Base-by-base conservation (phyloP, 2,113 vertebrate genomes). In the Microtus oregoni region DNA sequence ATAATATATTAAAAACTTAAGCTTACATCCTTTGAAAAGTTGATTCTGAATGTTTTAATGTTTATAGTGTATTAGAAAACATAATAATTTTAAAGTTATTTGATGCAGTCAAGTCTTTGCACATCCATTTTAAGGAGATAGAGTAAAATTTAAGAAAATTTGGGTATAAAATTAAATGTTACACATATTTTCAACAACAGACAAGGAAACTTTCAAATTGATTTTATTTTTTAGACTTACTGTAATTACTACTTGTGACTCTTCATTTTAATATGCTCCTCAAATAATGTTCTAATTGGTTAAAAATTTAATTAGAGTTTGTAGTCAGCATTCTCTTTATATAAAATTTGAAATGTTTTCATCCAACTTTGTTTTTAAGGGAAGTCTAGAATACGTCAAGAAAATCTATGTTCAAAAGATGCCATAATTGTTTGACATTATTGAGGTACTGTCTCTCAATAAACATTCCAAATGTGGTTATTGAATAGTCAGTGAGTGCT, bases 401-500 rank as follows among this genome's bases (percentile, higher is more conserved):
- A 1, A 52, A 75, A 78, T 72, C 19, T 93, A 94, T 96, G 12
- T 78, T 91, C 38, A 77, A 67, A 79, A 13, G 14, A 94, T 93
- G 47, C 15, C 61, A 93, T 91, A 82, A 89, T 86, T 93, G n/a
- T 52, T 93, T 93, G 83, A 30, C 67, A 90, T 12, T 61, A 52
- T 28, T 78, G 17, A 82, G 1, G 2, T 12, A 58, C 14, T 78
- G 5, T 58, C 5, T 58, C 55, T 58, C 17, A 58, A 20, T 20
- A 58, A 58, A 58, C 15, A 58, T 20, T 58, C 55, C 17, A 58
- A 58, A 58, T 58, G 17, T 58, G 50, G 2, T 0, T 12, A 81
- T 28, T 76, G 4, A 20, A 61, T 41, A 83, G 41, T 32, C 22
- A 82, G 81, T 35, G 17, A 41, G 7, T 87, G 6, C 9, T 87